phyloP scores from a whole-genome alignment of 2,888 invertebrate species.

The Sylvicola fuscatus region DNA sequence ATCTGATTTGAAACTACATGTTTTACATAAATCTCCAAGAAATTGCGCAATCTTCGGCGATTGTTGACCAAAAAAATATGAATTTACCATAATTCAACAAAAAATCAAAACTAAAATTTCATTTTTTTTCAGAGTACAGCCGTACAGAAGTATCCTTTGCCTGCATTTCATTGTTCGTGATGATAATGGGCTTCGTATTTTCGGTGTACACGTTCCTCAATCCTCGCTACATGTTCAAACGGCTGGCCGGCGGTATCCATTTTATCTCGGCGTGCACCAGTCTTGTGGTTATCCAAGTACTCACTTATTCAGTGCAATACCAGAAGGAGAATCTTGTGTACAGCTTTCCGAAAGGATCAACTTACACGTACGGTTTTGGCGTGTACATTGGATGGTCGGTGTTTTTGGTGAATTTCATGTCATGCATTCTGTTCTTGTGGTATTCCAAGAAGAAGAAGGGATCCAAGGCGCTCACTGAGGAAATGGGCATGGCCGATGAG shows the following conservation, averaged over 20 bases:
- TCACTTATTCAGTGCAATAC: conserved; percentile 50
- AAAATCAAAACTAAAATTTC: conserved; percentile 3
- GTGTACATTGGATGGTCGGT: conserved; percentile 60
- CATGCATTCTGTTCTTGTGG: conserved; percentile 53
- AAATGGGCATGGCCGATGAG: conserved; percentile 67
- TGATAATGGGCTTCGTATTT: conserved; percentile 63
- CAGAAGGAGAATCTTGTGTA: conserved; percentile 41
- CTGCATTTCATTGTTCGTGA: conserved; percentile 58
- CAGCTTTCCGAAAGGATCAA: conserved; percentile 43
- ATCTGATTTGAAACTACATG: too few species aligned
- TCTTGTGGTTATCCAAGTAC: conserved; percentile 64
- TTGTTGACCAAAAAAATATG: conserved; percentile 1
- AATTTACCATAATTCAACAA: conserved; percentile 1
- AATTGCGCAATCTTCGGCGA: conserved; percentile 2
- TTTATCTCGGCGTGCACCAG: conserved; percentile 66
- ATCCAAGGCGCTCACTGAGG: conserved; percentile 60
- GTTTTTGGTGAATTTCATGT: conserved; percentile 42
- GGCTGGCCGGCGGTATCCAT: conserved; percentile 66
- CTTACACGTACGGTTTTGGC: conserved; percentile 45
- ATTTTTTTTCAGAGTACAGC: conserved; percentile 48
- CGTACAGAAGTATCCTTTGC: conserved; percentile 70
- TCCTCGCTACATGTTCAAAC: conserved; percentile 74
- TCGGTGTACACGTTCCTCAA: conserved; percentile 68
- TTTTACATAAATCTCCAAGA: neutral
- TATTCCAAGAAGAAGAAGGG: conserved; percentile 73